These are phyloP conservation scores for Orientallactaga bullata DNA, from an alignment of 2,113 vertebrate genomes.

Conservation along the genomic window DNA sequence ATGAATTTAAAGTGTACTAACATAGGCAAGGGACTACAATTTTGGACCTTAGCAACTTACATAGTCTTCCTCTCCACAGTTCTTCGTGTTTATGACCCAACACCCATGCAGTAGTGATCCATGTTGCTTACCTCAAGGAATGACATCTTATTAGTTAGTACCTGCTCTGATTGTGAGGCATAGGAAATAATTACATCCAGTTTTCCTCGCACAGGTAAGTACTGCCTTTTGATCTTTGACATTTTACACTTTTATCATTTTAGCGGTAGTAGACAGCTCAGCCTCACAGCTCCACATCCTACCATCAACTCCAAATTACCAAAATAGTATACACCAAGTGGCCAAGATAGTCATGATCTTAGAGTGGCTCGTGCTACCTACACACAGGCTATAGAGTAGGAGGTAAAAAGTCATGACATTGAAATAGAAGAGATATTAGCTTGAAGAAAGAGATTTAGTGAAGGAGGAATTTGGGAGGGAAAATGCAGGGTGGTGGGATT, in stretches of 20 bases:
- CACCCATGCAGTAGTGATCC: neutral
- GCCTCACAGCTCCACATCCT: neutral
- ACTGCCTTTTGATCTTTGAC: neutral
- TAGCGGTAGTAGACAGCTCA: neutral
- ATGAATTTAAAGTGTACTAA: constrained; percentile 11
- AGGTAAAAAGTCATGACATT: no score
- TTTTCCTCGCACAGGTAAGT: neutral
- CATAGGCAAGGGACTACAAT: neutral
- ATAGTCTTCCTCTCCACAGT: neutral
- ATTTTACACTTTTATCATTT: neutral
- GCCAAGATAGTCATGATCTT: no score
- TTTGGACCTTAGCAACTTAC: neutral
- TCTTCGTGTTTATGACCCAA: neutral
- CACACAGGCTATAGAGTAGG: no score
- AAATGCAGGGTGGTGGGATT: no score
- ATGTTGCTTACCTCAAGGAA: neutral
- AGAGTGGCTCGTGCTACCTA: no score
- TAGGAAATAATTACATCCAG: neutral
- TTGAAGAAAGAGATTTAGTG: no score
- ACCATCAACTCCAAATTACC: neutral
- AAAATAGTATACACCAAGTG: neutral
- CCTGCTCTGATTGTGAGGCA: neutral
- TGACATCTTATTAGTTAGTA: neutral
- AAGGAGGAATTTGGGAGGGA: no score
- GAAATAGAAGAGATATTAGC: no score